phyloP scores from a whole-genome alignment of 2,113 vertebrate genomes.

The Promerops cafer region DNA sequence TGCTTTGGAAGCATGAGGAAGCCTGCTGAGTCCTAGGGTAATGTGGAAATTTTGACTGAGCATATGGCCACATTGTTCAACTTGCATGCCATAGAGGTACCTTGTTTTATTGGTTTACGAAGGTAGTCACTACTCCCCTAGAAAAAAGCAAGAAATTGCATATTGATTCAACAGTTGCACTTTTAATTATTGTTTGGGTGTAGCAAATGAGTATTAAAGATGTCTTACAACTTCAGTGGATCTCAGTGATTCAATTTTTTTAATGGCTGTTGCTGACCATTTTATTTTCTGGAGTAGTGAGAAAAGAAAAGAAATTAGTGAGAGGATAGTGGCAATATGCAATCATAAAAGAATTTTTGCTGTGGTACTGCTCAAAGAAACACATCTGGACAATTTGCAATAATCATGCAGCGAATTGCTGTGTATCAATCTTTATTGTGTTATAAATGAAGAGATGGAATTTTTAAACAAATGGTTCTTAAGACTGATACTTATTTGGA shows the following conservation, averaged over 20 bases:
- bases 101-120: background rate
- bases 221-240: background rate
- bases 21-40: background rate
- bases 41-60: background rate
- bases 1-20: background rate
- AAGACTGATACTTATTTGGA: background rate
- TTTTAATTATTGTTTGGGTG: background rate
- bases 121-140: accelerated
- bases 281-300: background rate
- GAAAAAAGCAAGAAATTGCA: background rate
- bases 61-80: accelerated
- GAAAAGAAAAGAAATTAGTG: background rate
- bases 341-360: background rate
- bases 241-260: background rate
- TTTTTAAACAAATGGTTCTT: background rate
- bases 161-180: background rate
- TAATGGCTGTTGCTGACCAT: background rate
- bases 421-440: background rate
- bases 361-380: background rate
- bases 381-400: background rate
- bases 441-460: background rate
- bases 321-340: background rate
- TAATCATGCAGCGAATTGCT: background rate
- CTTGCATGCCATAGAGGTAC: background rate
- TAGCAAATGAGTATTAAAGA: background rate